A percentile compares a stretch with the other conserved stretches of the same genome.
Conservation (phyloP, 2,797 vertebrate species). For the Microctenopoma lineatum region DNA sequence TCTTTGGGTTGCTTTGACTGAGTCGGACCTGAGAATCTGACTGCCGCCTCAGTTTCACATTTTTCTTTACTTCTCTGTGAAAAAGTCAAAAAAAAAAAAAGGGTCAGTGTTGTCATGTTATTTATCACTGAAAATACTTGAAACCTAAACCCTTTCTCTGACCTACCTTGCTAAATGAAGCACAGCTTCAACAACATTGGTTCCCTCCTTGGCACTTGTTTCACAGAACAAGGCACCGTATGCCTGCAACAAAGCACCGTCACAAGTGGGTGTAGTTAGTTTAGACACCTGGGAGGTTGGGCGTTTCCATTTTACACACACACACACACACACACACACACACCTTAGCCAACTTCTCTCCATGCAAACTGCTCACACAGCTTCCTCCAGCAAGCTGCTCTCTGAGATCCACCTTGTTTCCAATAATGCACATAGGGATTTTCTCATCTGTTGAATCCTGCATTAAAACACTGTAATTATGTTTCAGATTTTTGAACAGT, state of each 20-base stretch:
- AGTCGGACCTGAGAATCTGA: constrained; percentile 61
- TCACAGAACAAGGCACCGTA: constrained; percentile 83
- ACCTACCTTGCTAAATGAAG: constrained; percentile 82
- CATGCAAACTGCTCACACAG: constrained; percentile 65
- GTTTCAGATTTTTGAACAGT: neutral
- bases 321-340: constrained; percentile 4
- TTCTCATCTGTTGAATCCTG: constrained; percentile 75
- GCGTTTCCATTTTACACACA: neutral
- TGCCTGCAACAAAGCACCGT: constrained; percentile 57
- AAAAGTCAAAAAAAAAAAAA: neutral
- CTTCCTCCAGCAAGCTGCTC: constrained; percentile 46
- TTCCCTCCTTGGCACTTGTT: constrained; percentile 85
- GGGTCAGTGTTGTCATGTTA: constrained; percentile 2
- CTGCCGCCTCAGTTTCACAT: constrained; percentile 47
- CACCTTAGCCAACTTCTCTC: constrained; percentile 83
- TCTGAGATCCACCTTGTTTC: constrained; percentile 84
- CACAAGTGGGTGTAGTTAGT: constrained; percentile 28
- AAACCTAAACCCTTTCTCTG: neutral
- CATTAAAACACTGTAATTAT: neutral
- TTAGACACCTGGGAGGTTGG: constrained; percentile 19
- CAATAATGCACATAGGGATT: constrained; percentile 81
- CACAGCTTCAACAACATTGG: constrained; percentile 78
- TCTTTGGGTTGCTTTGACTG: constrained; percentile 54
- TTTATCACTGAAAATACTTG: constrained; percentile 6
- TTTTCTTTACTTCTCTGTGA: constrained; percentile 81